These are phyloP conservation scores for Neomicropteryx cornuta DNA, from an alignment of 1,140 invertebrate genomes.

Conservation along the genomic window DNA sequence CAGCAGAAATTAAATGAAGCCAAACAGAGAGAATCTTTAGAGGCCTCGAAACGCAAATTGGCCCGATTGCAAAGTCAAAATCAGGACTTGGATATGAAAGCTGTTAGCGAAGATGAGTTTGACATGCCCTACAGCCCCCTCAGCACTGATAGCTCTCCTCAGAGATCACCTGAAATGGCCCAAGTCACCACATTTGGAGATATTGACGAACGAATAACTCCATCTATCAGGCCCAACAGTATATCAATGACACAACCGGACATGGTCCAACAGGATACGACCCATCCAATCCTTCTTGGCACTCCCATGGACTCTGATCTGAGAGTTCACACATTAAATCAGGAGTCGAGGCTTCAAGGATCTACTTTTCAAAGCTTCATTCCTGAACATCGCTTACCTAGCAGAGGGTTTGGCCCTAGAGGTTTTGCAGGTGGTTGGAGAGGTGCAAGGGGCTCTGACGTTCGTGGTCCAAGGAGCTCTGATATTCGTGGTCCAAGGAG, in stretches of 20 bases:
- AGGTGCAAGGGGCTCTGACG: conserved; percentile 17
- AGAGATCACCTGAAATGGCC: conserved; percentile 21
- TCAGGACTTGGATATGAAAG: conserved; percentile 18
- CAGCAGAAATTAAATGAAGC: conserved; percentile 66
- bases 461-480: conserved; percentile 26
- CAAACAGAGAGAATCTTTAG: conserved; percentile 50
- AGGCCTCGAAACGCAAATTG: conserved; percentile 30
- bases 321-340: conserved; percentile 5
- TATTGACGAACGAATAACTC: conserved; percentile 34
- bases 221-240: conserved; percentile 8
- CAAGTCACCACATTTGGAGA: conserved; percentile 31
- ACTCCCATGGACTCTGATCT: conserved; percentile 11
- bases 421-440: conserved; percentile 20
- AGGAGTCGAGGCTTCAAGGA: not conserved
- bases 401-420: not conserved
- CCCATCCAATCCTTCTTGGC: too few relatives aligned
- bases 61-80: conserved; percentile 15
- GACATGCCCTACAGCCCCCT: conserved; percentile 19
- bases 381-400: not conserved
- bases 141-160: conserved; percentile 6
- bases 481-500: too few relatives aligned
- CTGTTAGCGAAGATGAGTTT: conserved; percentile 36
- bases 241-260: too few relatives aligned
- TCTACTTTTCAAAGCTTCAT: too few relatives aligned
- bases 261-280: too few relatives aligned